Evolutionary conservation across 2,113 vertebrate genomes (phyloP), one percentile per base, ranked within the genome.

Genomic region (Nipponia nippon): DNA sequence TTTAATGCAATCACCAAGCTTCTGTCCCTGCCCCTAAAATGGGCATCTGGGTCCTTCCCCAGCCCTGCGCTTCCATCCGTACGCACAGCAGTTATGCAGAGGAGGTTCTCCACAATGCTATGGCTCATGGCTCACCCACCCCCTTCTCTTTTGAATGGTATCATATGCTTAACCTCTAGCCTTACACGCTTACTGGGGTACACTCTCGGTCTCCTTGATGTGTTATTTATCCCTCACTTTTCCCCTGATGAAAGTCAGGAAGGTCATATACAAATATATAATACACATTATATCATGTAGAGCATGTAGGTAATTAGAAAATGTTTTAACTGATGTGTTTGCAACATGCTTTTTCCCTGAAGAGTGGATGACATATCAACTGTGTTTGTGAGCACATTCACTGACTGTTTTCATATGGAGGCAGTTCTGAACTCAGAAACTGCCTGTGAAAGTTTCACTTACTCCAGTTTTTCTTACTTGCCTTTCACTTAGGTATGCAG

Each of bases 51-150:
- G 7, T 36, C 52, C n/a, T 63, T 38, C 10, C 42, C 49, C 53
- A 32, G 27, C 38, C 38, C 55, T 7, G 16, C 1, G 1, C n/a
- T 25, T 17, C 52, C 26, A 27, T 10, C 58, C 26, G 40, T 5
- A 19, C 16, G 5, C 15, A 19, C 26, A 29, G 53, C 55, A 42
- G 38, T 16, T n/a, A 7, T 0, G 8, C 32, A 29, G 27, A 40
- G 36, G 42, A 83, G 2, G 0, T 14, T 58, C 53, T 22, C 47
- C 52, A 23, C 32, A 27, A 4, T 1, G 4, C 58, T 8, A 3
- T 9, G 16, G 19, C 16, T 46, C 46, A 11, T 3, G 30, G 52
- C 32, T 70, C 56, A 2, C 49, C 52, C 78, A 10, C 6, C 7
- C 18, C 62, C 5, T 49, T 26, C 38, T 34, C 26, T 49, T 52